These are phyloP conservation scores for Paradoxurus hermaphroditus DNA, from an alignment of 2,113 vertebrate genomes.

Conservation along the genomic window DNA sequence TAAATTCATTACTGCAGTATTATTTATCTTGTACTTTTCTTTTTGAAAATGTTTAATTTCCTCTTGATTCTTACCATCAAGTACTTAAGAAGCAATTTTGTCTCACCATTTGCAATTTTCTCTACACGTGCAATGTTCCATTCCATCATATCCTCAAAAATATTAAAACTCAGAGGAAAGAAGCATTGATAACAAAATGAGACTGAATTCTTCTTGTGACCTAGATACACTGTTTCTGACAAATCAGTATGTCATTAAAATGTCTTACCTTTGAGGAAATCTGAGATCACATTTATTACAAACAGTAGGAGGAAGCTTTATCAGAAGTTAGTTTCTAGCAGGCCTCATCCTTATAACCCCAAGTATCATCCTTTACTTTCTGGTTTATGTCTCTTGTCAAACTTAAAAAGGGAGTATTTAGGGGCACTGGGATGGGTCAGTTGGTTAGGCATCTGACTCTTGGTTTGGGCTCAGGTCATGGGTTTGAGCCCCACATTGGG, in stretches of 20 bases:
- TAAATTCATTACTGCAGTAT: not conserved
- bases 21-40: constrained; percentile 5
- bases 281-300: not conserved
- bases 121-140: not conserved
- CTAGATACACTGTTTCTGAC: not conserved
- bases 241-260: constrained; percentile 14
- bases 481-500: too few relatives aligned
- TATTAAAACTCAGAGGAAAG: constrained; percentile 45
- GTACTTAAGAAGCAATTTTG: constrained; percentile 27
- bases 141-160: constrained; percentile 1
- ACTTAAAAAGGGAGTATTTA: constrained; percentile 14
- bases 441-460: too few relatives aligned
- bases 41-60: constrained; percentile 41
- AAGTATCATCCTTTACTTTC: not conserved
- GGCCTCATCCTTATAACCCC: not conserved
- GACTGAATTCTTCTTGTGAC: not conserved
- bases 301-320: not conserved
- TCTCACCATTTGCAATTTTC: constrained; percentile 15
- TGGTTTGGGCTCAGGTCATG: too few relatives aligned
- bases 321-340: not conserved
- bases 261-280: not conserved
- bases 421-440: too few relatives aligned
- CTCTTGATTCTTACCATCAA: constrained; percentile 3
- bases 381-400: not conserved
- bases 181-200: not conserved